Percentiles rank a stretch among this genome's conserved stretches.
phyloP scores from a whole-genome alignment of 2,797 vertebrate species.

The Loris lydekkerianus region DNA sequence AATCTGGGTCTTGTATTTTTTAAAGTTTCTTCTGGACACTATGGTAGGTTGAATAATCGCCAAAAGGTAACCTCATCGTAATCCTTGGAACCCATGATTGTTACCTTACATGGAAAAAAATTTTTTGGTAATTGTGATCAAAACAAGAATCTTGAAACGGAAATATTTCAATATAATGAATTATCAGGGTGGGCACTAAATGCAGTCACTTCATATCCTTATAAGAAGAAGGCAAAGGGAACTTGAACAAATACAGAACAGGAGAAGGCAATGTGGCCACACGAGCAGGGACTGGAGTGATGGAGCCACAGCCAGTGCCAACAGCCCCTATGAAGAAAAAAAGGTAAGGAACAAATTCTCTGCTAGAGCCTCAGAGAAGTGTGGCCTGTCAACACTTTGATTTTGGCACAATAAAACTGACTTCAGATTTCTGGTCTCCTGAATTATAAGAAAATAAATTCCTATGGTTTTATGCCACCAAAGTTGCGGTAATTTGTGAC shows the following conservation, averaged over 20 bases:
- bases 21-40: neutral
- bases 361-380: neutral
- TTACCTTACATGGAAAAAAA: neutral
- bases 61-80: neutral
- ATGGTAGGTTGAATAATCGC: neutral
- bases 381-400: neutral
- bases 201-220: neutral
- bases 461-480: neutral
- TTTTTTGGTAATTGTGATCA: neutral
- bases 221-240: neutral
- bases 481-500: neutral
- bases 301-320: neutral
- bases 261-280: neutral
- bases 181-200: neutral
- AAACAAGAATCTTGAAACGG: neutral
- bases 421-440: neutral
- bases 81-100: neutral
- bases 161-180: neutral
- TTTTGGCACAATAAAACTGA: neutral
- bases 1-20: neutral
- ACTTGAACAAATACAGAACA: neutral
- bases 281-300: neutral
- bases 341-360: neutral
- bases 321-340: neutral
- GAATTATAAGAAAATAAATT: neutral